phyloP scores from a whole-genome alignment of 2,797 vertebrate genomes.

The Orientallactaga sibirica region DNA sequence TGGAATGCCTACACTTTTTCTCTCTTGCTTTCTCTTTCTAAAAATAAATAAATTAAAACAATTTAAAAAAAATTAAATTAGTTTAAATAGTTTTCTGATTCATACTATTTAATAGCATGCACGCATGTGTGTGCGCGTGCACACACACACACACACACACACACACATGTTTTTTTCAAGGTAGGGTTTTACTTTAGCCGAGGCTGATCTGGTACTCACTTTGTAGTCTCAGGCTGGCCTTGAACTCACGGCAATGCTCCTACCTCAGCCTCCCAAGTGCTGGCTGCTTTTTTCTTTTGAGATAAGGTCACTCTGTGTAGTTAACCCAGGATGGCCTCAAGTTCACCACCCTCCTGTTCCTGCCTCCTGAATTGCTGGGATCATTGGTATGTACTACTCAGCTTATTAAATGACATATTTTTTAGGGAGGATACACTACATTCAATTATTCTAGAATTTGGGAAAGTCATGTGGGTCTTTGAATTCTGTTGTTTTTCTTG shows the following conservation, averaged over 20 bases:
- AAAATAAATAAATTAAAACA: too few species aligned
- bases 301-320: background rate
- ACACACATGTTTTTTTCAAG: too few species aligned
- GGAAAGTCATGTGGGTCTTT: background rate
- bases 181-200: too few species aligned
- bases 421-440: background rate
- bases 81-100: constrained; percentile 14
- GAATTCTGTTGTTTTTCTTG: constrained; percentile 32
- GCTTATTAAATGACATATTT: background rate
- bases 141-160: background rate
- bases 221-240: too few species aligned
- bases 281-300: too few species aligned
- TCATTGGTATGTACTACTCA: background rate
- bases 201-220: too few species aligned
- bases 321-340: background rate
- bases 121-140: too few species aligned
- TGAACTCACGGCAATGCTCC: too few species aligned
- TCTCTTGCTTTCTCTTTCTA: too few species aligned
- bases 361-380: background rate
- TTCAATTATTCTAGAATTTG: constrained; percentile 28
- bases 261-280: too few species aligned
- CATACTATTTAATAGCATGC: background rate
- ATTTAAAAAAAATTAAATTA: background rate
- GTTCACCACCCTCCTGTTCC: background rate
- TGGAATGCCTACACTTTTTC: too few species aligned